Base-by-base conservation (phyloP, 2,888 invertebrate species). In the Sarcophaga caerulescens region DNA sequence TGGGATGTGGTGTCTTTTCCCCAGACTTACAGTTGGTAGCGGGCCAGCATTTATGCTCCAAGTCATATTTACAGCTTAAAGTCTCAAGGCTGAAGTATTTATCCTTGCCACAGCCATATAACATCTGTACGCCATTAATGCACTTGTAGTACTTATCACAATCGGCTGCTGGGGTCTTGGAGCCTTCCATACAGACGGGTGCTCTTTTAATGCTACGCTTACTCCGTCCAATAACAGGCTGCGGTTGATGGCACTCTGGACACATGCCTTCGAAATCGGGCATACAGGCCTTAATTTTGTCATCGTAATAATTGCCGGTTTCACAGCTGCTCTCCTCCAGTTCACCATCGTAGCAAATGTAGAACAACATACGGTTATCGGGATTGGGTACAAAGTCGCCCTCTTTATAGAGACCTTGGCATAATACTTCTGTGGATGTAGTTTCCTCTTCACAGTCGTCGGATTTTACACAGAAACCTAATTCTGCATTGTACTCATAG, bases 271-370 rank as follows among this genome's bases (percentile, higher is more conserved):
- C 19, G 0, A 21, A 78, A 69, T 90, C 79, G 14, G 35, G 84
- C 85, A 89, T 4, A 17, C 80, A 89, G 19, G 79, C 83, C 0
- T 66, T 66, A 0, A 80, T 0, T 0, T 0, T 25, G 0, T 44
- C 5, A 62, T 92, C 79, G 57, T 89, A 92, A 59, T 89, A 89
- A 59, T 90, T 90, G 8, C 90, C 91, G 5, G 21, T 52, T 1
- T 62, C 85, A 62, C 92, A 92, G 59, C 89, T 90, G 4, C 86
- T 89, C 8, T 84, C 80, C 0, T 88, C 60, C 2, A 91, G 80
- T 59, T 87, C 70, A 0, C 91, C 91, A 47, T 89, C 71, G 4
- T 80, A 19, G 85, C 92, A 92, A 5, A 89, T 87, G 47, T 87
- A 89, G 70, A 89, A 92, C 1, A 85, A 65, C 4, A 87, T 87